Evolutionary conservation across 2,888 invertebrate genomes (phyloP).

Genomic region (Hyalella azteca): DNA sequence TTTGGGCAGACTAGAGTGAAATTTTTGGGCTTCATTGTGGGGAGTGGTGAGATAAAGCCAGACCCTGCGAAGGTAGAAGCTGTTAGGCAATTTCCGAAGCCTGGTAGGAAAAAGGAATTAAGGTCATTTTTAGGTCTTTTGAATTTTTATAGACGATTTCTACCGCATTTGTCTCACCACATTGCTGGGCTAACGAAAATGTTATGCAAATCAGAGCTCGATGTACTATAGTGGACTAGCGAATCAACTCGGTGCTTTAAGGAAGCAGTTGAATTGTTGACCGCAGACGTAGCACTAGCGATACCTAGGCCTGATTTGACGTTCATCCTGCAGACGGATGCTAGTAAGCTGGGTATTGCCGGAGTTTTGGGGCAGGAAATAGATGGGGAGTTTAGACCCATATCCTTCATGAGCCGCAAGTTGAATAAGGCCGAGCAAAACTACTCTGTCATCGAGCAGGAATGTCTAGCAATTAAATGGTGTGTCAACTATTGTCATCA

Average conservation of each 20-base stretch:
- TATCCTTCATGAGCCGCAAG: not conserved
- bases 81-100: not conserved
- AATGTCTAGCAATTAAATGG: not conserved
- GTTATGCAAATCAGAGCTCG: no score
- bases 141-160: not conserved
- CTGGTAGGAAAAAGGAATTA: not conserved
- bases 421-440: not conserved
- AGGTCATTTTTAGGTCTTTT: not conserved
- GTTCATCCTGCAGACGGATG: no score
- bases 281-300: no score
- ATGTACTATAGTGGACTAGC: no score
- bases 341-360: not conserved
- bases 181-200: no score
- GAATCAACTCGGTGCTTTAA: no score
- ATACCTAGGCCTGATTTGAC: no score
- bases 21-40: not conserved
- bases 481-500: not conserved
- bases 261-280: no score
- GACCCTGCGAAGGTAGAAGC: not conserved
- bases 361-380: not conserved
- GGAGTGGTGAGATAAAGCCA: not conserved
- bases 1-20: not conserved
- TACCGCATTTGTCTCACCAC: no score
- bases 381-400: not conserved
- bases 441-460: not conserved